Evolutionary conservation across 2,888 invertebrate genomes (phyloP).

Genomic region (Netelia melanura): DNA sequence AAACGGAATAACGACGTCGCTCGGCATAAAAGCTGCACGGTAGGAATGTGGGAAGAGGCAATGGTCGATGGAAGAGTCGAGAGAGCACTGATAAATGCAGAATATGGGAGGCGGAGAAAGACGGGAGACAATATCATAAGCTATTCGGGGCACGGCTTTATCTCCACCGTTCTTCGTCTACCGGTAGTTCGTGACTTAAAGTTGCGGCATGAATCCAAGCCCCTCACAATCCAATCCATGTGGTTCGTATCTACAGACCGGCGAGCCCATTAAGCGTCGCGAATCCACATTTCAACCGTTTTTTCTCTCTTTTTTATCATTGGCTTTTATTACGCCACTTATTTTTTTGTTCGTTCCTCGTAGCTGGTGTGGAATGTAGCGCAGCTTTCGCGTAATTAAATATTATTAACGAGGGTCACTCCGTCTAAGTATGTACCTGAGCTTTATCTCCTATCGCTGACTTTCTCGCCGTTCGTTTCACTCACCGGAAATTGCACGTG

Average conservation of each 20-base stretch:
- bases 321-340: conserved; percentile 9
- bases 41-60: conserved; percentile 17
- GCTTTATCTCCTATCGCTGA: neutral
- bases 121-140: conserved; percentile 77
- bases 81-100: conserved; percentile 29
- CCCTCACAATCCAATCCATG: conserved; percentile 36
- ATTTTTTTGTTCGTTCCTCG: conserved; percentile 5
- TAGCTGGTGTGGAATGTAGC: neutral
- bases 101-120: conserved; percentile 2
- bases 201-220: conserved; percentile 37
- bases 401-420: conserved; percentile 15
- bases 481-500: conserved; percentile 15
- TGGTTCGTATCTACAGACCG: conserved; percentile 1
- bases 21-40: neutral
- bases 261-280: neutral
- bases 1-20: neutral
- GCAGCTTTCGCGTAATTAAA: conserved; percentile 2
- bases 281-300: neutral
- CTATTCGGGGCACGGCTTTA: conserved; percentile 77
- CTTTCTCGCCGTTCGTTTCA: neutral
- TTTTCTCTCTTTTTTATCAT: conserved; percentile 1
- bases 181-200: conserved; percentile 69
- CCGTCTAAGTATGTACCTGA: neutral
- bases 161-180: conserved; percentile 45
- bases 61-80: conserved; percentile 14